These are phyloP conservation scores for Troglohyphantes excavatus DNA, from an alignment of 2,888 invertebrate species.

Conservation along the genomic window DNA sequence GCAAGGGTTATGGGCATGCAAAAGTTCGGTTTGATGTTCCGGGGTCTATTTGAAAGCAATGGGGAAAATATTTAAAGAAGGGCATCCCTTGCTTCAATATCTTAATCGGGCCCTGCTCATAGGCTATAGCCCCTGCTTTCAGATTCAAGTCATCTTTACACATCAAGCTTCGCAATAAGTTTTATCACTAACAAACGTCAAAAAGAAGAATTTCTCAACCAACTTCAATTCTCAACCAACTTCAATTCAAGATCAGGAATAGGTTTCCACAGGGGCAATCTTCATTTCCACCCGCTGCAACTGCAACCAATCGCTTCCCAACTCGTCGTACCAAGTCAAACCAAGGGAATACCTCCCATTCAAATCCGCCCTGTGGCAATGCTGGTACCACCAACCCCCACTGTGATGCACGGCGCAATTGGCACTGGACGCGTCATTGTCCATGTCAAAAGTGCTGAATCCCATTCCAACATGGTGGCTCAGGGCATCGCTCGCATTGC, in stretches of 20 bases:
- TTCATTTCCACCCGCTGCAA: slow-evolving; percentile 82
- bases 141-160: too few relatives aligned
- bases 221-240: background rate
- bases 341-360: slow-evolving; percentile 95
- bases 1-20: too few relatives aligned
- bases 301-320: slow-evolving; percentile 86
- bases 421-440: slow-evolving; percentile 92
- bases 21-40: too few relatives aligned
- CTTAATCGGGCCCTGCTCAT: too few relatives aligned
- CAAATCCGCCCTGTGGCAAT: slow-evolving; percentile 96
- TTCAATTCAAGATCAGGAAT: background rate
- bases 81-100: too few relatives aligned
- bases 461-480: slow-evolving; percentile 95
- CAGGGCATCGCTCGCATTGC: slow-evolving; percentile 94
- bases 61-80: too few relatives aligned
- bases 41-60: too few relatives aligned
- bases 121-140: too few relatives aligned
- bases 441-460: slow-evolving; percentile 94
- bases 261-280: slow-evolving; percentile 74
- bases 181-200: too few relatives aligned
- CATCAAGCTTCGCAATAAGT: too few relatives aligned
- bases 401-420: slow-evolving; percentile 96
- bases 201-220: too few relatives aligned
- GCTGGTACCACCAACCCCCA: slow-evolving; percentile 98
- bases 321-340: slow-evolving; percentile 94